A percentile compares a stretch with the other conserved stretches of the same genome.
Conservation (phyloP, 2,888 invertebrate genomes). For the Tinea trinotella region DNA sequence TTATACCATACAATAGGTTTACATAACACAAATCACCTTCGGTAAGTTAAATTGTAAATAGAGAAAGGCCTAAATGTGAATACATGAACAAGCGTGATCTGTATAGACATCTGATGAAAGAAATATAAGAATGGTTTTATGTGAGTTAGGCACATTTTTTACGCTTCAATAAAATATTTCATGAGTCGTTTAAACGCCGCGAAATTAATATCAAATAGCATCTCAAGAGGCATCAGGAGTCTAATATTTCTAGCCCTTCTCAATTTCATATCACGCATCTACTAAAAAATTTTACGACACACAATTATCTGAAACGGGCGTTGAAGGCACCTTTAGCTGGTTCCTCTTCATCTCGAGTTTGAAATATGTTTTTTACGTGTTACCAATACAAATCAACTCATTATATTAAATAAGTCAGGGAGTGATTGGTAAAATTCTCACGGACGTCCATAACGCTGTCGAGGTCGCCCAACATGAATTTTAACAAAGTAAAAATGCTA, state of each 20-base stretch:
- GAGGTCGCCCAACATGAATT: conserved; percentile 10
- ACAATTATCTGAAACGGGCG: conserved; percentile 3
- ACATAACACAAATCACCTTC: too few relatives aligned
- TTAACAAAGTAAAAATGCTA: conserved; percentile 13
- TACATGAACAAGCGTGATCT: background rate
- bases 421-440: conserved; percentile 12
- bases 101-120: background rate
- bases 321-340: background rate
- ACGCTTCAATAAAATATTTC: conserved; percentile 1
- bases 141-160: background rate
- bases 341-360: conserved; percentile 11
- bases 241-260: conserved; percentile 2
- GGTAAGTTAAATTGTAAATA: too few relatives aligned
- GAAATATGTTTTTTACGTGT: conserved; percentile 17
- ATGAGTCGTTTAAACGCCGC: background rate
- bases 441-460: conserved; percentile 11
- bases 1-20: too few relatives aligned
- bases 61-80: too few relatives aligned
- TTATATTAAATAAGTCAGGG: conserved; percentile 13
- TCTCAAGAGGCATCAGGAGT: background rate
- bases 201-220: conserved; percentile 8
- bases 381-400: conserved; percentile 17
- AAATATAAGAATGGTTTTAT: background rate
- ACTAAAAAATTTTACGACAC: conserved; percentile 8
- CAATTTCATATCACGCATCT: conserved; percentile 10